These are phyloP conservation scores for Nyctibius bracteatus DNA, from an alignment of 2,113 vertebrate species.

Conservation along the genomic window DNA sequence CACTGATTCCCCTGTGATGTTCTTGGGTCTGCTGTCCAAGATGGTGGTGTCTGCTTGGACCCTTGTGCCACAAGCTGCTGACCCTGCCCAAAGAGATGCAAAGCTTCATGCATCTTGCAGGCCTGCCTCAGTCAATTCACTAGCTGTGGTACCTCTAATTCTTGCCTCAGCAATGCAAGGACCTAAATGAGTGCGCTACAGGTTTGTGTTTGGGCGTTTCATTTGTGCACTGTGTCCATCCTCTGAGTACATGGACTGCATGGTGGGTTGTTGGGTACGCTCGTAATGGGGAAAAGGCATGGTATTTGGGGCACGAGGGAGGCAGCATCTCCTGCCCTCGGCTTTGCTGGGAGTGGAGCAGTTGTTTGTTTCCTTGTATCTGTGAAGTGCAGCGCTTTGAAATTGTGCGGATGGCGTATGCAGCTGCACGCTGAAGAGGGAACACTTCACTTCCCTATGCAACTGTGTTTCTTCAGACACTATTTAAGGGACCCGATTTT, in stretches of 20 bases:
- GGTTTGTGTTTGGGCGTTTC: neutral
- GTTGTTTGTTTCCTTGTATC: neutral
- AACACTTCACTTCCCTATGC: neutral
- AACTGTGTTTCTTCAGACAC: neutral
- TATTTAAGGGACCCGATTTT: neutral
- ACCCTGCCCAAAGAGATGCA: neutral
- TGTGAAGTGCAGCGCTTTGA: neutral
- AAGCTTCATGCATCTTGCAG: neutral
- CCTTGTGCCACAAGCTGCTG: neutral
- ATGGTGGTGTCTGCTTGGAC: neutral
- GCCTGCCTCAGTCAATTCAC: neutral
- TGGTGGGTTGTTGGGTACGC: fast-evolving
- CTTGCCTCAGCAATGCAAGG: neutral
- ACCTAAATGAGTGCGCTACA: neutral
- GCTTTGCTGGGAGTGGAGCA: neutral
- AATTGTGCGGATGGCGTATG: fast-evolving
- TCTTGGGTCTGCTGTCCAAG: neutral
- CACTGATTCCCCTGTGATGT: neutral
- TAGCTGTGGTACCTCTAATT: neutral
- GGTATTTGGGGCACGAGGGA: neutral
- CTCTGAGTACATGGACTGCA: fast-evolving
- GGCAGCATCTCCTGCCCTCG: neutral
- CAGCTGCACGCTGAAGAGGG: neutral
- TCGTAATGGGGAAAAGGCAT: neutral
- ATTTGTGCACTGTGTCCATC: neutral